These are phyloP conservation scores for Liparis tanakae DNA, from an alignment of 2,797 vertebrate species.

Conservation along the genomic window DNA sequence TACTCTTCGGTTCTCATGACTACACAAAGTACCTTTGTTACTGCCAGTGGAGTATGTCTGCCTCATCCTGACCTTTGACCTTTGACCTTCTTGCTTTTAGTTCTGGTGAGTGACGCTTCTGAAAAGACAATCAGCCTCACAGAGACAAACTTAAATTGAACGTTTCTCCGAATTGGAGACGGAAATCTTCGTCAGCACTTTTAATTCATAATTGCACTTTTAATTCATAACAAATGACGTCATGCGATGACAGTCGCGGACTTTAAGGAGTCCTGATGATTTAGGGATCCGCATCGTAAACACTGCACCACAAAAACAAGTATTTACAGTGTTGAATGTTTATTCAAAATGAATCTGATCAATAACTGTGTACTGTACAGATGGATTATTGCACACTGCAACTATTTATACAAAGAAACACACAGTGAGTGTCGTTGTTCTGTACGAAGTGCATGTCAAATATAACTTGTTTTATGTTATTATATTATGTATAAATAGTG, in stretches of 20 bases:
- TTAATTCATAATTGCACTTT: background rate
- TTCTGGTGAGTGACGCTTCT: slow-evolving; percentile 16
- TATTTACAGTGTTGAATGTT: background rate
- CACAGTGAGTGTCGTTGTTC: background rate
- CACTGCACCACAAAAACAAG: slow-evolving; percentile 1
- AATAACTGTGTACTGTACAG: background rate
- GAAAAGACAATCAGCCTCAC: slow-evolving; percentile 2
- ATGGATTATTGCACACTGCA: background rate
- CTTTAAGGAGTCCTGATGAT: background rate
- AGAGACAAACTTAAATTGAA: background rate
- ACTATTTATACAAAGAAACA: background rate
- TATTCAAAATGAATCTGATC: background rate
- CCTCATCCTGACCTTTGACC: slow-evolving; percentile 18
- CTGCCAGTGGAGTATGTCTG: slow-evolving; percentile 16
- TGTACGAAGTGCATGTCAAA: background rate
- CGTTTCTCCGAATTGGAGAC: background rate
- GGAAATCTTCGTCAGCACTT: background rate
- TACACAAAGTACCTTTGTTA: slow-evolving; percentile 33
- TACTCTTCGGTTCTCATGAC: slow-evolving; percentile 12
- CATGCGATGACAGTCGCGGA: background rate
- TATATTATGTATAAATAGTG: slow-evolving; percentile 24
- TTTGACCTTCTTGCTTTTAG: slow-evolving; percentile 27
- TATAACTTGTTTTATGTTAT: slow-evolving; percentile 6
- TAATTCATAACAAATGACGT: background rate
- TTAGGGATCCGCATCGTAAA: background rate